A percentile compares a stretch with the other conserved stretches of the same genome.
These are phyloP conservation scores for Neodon shergylaensis DNA, from an alignment of 2,113 vertebrate species.

Conservation along the genomic window DNA sequence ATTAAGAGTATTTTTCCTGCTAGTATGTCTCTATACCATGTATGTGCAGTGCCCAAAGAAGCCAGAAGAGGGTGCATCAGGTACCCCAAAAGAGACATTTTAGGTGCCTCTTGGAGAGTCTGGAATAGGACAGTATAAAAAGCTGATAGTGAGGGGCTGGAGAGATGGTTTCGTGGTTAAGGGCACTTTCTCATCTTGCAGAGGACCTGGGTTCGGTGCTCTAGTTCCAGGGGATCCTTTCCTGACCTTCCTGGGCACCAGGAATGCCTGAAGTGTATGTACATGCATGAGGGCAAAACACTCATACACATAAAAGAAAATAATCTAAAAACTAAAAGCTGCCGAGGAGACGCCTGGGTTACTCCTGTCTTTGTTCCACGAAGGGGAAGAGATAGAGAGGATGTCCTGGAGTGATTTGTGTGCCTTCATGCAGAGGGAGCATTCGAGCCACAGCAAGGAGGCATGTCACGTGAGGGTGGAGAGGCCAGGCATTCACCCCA, in stretches of 20 bases:
- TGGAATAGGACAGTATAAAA: not conserved
- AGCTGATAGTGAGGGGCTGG: not conserved
- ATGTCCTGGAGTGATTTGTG: not conserved
- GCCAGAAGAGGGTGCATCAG: not conserved
- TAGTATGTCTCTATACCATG: no score
- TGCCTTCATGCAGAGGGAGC: not conserved
- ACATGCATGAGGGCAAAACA: not conserved
- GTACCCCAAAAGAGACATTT: not conserved
- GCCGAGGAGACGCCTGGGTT: not conserved
- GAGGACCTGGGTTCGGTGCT: not conserved
- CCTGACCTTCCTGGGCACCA: not conserved
- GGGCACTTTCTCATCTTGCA: not conserved
- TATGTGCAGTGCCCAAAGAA: not conserved
- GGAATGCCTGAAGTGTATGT: not conserved
- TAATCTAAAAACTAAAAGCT: not conserved
- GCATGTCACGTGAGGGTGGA: accelerated
- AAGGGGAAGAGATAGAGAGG: not conserved
- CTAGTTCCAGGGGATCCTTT: not conserved
- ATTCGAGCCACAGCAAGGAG: not conserved
- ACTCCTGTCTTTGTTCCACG: not conserved
- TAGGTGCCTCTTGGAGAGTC: not conserved
- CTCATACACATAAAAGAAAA: not conserved
- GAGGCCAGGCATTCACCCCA: not conserved
- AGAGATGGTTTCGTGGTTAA: not conserved
- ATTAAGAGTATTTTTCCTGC: not conserved